These are phyloP conservation scores for Chascanopsetta lugubris DNA, from an alignment of 2,113 vertebrate species.

Conservation along the genomic window DNA sequence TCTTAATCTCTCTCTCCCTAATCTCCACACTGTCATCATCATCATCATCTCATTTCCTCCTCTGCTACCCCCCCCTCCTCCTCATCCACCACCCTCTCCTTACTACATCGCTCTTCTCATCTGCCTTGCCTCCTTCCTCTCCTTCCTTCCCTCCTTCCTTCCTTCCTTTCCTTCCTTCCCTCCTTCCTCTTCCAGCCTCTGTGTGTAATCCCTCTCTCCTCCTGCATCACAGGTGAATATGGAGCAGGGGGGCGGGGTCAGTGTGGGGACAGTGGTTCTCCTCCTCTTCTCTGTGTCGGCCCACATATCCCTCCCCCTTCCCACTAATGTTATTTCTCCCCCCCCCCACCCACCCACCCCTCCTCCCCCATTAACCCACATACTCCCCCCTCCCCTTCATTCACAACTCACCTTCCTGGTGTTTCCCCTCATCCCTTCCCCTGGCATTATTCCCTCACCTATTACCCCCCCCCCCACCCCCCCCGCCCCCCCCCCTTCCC, in stretches of 20 bases:
- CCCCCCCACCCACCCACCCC: neutral
- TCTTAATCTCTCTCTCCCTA: conserved; percentile 29
- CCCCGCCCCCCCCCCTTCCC: neutral
- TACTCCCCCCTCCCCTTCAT: neutral
- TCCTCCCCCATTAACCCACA: neutral
- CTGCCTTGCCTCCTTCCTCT: conserved; percentile 5
- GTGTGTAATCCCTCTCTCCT: conserved; percentile 46
- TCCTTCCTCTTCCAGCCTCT: conserved; percentile 22
- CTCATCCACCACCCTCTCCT: conserved; percentile 6
- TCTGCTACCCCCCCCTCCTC: neutral
- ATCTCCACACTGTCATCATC: conserved; percentile 24
- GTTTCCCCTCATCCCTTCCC: neutral
- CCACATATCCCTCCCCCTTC: conserved; percentile 28
- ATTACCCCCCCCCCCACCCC: neutral
- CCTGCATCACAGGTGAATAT: conserved; percentile 47
- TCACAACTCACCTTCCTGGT: conserved; percentile 5
- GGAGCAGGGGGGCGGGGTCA: conserved; percentile 13
- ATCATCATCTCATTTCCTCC: conserved; percentile 28
- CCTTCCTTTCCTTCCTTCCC: neutral
- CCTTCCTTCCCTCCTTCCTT: conserved; percentile 5
- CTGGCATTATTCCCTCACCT: no score
- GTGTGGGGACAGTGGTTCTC: conserved; percentile 7
- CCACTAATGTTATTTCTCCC: conserved; percentile 63
- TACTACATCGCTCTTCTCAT: neutral
- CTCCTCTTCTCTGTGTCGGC: conserved; percentile 25